Evolutionary conservation across 2,797 vertebrate genomes (phyloP), one percentile per base, ranked within the genome.

Genomic region (Serranus cabrilla): DNA sequence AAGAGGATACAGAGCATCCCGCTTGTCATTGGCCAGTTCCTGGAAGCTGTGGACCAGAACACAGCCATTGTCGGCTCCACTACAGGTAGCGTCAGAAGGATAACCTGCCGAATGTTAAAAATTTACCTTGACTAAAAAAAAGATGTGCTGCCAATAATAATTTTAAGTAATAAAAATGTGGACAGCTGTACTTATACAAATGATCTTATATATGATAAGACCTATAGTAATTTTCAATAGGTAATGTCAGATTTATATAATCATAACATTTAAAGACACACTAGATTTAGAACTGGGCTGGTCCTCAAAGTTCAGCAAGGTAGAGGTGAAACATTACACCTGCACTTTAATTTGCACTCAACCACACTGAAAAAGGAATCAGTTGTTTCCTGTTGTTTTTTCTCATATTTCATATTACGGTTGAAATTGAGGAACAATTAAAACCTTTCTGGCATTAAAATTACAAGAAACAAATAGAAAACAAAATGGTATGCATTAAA

Each of bases 1-100:
- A 98, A 98, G 85, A 94, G 97, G 69, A 98, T 99, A 91, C 97
- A 99, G 94, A 99, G 97, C 91, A 99, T 98, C 84, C 97, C 97
- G 0, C 87, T 98, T 10, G 97, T 99, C 75, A 99, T 99, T 5
- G 97, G 97, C 3, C 97, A 99, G 94, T 98, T 99, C 86, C 91
- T 99, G 82, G 97, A 99, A 88, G 97, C 97, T 11, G 97, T 99
- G 9, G 97, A 99, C 83, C 97, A 98, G 93, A 99, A 98, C 90
- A 99, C 97, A 0, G 97, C 97, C 61, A 98, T 99, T 0, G 97
- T 99, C 40, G 97, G 97, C 64, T 98, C 97, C 61, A 98, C 97
- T 69, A 99, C 97, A 82, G 97, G 97, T 97, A 87, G 12, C 0
- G 1, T 56, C 14, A 8, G 60, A 31, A 55, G 1, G 7, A 61